A percentile compares a stretch with the other conserved stretches of the same genome.
These are phyloP conservation scores for Cathartes aura DNA, from an alignment of 2,113 vertebrate species.

Conservation along the genomic window DNA sequence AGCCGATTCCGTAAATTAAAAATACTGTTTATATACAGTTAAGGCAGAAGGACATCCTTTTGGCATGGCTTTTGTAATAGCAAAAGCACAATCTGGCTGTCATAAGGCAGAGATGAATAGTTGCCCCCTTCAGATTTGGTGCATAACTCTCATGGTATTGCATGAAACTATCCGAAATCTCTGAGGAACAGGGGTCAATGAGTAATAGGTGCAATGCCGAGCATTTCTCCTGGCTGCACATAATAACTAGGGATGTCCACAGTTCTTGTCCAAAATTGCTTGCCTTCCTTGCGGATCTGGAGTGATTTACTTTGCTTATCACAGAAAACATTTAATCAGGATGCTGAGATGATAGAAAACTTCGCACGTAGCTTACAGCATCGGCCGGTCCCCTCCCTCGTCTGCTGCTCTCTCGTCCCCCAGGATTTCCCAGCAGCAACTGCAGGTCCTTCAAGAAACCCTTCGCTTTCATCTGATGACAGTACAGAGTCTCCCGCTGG, in stretches of 20 bases:
- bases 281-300: rapidly evolving
- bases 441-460: neutral
- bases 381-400: rapidly evolving
- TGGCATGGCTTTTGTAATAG: neutral
- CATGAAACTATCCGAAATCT: neutral
- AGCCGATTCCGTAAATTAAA: neutral
- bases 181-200: neutral
- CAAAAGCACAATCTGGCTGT: neutral
- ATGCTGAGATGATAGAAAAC: neutral
- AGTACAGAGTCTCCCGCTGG: neutral
- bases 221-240: neutral
- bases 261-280: rapidly evolving
- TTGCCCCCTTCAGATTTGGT: neutral
- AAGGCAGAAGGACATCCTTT: neutral
- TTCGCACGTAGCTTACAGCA: rapidly evolving
- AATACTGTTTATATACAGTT: neutral
- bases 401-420: neutral
- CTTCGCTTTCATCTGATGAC: rapidly evolving
- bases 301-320: rapidly evolving
- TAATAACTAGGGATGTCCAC: rapidly evolving
- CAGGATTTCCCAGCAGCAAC: neutral
- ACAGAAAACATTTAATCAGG: neutral
- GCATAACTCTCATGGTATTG: neutral
- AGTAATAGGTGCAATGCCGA: rapidly evolving
- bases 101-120: neutral